Evolutionary conservation across 2,888 invertebrate genomes (phyloP), one percentile per base, ranked within the genome.

Genomic region (Eristalis arbustorum): DNA sequence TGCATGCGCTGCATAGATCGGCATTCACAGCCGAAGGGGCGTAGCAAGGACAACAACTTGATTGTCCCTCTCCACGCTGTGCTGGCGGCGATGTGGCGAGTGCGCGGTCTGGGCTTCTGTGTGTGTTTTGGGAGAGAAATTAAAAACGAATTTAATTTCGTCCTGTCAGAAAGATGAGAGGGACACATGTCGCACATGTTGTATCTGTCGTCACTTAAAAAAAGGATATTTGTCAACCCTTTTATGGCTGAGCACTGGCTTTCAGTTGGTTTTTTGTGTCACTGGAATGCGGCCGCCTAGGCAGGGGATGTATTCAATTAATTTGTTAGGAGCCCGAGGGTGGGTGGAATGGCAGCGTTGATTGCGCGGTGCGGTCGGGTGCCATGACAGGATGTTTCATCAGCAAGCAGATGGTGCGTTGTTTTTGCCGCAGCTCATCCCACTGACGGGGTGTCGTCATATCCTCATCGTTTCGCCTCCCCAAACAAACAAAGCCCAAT

Each of bases 71-170:
- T 67, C 79, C 11, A 18, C 57, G 59, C 31, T 1, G 31, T 1
- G 31, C 63, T 63, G 77, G 22, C 63, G 67, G 23, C 59, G 11
- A 59, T 25, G 49, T 49, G 14, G 40, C 61, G 49, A 14, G 5
- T 37, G n/a, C 18, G 40, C 22, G 40, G 34, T 28, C 57, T 42
- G 14, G 31, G 14, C 22, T 57, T 71, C 13, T 57, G 25, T 71
- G 49, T 57, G 28, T 31, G 31, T 71, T 37, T 63, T 37, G 72
- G 49, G 49, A 49, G 59, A n/a, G 67, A 72, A 72, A 87, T 87
- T 87, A 87, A 87, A 87, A 87, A 87, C 87, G 79, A 87, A 87
- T 87, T 87, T 87, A 82, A 87, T 87, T 87, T 87, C 42, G 71
- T 82, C 72, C 75, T 87, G 87, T 87, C 87, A 87, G 37, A 87